These are phyloP conservation scores for Neoseiulus cucumeris DNA, from an alignment of 1,140 invertebrate genomes.

Conservation along the genomic window DNA sequence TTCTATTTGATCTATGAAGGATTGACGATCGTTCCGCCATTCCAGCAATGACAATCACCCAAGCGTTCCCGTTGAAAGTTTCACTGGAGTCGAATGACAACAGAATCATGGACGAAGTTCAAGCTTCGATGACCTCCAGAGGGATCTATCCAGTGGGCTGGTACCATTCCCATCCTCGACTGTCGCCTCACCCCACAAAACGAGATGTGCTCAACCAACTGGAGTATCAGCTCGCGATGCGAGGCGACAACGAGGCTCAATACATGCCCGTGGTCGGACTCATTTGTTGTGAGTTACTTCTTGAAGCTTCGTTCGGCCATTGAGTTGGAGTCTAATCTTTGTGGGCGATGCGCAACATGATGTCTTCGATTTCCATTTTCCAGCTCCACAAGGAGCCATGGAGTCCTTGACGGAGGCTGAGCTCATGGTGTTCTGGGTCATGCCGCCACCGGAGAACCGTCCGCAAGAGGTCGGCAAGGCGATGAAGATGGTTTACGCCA, in stretches of 20 bases:
- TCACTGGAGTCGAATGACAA: conserved; percentile 49
- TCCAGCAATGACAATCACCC: conserved; percentile 59
- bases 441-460: conserved; percentile 71
- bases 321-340: too few relatives aligned
- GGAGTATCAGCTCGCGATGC: conserved; percentile 84
- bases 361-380: too few relatives aligned
- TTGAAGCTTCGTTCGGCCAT: too few relatives aligned
- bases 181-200: conserved; percentile 64
- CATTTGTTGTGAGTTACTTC: conserved; percentile 52
- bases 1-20: background rate
- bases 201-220: conserved; percentile 75
- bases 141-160: conserved; percentile 67
- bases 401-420: conserved; percentile 35
- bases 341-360: too few relatives aligned
- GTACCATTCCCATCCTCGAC: conserved; percentile 88
- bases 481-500: conserved; percentile 63
- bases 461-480: conserved; percentile 74
- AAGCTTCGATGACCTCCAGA: conserved; percentile 53
- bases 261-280: conserved; percentile 81
- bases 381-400: conserved; percentile 56
- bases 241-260: conserved; percentile 61
- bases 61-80: conserved; percentile 69
- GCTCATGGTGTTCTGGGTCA: conserved; percentile 74
- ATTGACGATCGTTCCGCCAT: conserved; percentile 18
- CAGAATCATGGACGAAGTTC: conserved; percentile 33